Evolutionary conservation across 2,888 invertebrate genomes (phyloP).

Genomic region (Tortrix viridana): DNA sequence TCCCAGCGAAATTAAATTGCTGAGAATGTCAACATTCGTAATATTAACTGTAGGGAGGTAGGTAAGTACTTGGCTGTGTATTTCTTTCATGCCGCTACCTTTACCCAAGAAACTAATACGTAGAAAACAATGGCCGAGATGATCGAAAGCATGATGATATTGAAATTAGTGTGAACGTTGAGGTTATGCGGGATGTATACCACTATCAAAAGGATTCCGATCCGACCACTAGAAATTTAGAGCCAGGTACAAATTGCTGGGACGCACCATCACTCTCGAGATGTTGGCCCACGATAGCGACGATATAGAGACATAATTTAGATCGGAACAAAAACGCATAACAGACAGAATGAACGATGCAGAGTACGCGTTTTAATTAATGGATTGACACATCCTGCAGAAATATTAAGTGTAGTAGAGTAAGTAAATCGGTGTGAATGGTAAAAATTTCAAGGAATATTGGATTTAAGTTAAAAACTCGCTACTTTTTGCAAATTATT

Average conservation of each 20-base stretch:
- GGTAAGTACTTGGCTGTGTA: too few species aligned
- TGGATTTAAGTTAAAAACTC: too few species aligned
- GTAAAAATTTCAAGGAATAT: too few species aligned
- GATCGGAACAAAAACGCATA: conserved; percentile 69
- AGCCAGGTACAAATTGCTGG: conserved; percentile 79
- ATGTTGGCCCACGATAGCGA: conserved; percentile 75
- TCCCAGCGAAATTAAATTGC: conserved; percentile 34
- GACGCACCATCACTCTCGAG: conserved; percentile 70
- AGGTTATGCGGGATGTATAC: conserved; percentile 42
- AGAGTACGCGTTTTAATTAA: conserved; percentile 70
- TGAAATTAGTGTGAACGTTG: conserved; percentile 13
- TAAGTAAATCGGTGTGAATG: too few species aligned
- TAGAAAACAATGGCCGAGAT: too few species aligned
- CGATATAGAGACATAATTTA: conserved; percentile 83
- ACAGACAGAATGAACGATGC: conserved; percentile 70
- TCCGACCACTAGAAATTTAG: conserved; percentile 63
- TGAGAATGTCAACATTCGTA: conserved; percentile 12
- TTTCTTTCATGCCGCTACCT: too few species aligned
- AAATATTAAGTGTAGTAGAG: neutral
- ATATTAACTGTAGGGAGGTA: neutral
- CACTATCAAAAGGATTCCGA: conserved; percentile 50
- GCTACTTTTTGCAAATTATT: too few species aligned
- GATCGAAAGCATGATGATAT: neutral
- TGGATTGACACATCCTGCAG: conserved; percentile 14
- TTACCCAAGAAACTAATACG: too few species aligned